Evolutionary conservation across 2,113 vertebrate genomes (phyloP).

Genomic region (Columba janthina): DNA sequence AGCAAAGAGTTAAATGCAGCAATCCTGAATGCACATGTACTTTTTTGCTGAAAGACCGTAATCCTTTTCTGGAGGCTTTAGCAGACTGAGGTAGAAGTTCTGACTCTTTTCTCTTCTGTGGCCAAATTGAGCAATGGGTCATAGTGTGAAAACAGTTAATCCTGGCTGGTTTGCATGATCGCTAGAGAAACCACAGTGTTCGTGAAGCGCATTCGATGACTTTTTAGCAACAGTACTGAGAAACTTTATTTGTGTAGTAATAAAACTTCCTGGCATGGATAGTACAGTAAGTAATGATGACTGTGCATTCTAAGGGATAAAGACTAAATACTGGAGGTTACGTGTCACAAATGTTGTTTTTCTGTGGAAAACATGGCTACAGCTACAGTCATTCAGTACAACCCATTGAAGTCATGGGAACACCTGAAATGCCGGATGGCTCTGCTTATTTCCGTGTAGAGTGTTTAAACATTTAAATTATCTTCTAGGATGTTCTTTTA

Average conservation of each 20-base stretch:
- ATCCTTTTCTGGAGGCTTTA: background rate
- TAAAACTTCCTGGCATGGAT: background rate
- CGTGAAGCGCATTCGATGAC: background rate
- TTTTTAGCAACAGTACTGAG: background rate
- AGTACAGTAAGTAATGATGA: background rate
- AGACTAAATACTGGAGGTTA: background rate
- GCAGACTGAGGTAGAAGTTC: background rate
- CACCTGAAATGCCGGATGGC: background rate
- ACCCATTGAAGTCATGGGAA: background rate
- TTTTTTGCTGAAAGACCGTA: background rate
- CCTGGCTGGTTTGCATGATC: background rate
- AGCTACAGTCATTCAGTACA: background rate
- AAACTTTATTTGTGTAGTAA: background rate
- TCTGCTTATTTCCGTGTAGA: background rate
- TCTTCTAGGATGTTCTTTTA: background rate
- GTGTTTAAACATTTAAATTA: background rate
- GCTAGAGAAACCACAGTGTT: background rate
- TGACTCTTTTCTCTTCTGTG: background rate
- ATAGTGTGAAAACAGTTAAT: background rate
- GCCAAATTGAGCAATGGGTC: background rate
- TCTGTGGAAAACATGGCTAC: background rate
- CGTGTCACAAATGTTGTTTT: background rate
- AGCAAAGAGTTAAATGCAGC: background rate
- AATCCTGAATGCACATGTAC: background rate
- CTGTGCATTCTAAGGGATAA: background rate